Conservation (phyloP, 1,140 invertebrate genomes). For the Lethrus apterus region DNA sequence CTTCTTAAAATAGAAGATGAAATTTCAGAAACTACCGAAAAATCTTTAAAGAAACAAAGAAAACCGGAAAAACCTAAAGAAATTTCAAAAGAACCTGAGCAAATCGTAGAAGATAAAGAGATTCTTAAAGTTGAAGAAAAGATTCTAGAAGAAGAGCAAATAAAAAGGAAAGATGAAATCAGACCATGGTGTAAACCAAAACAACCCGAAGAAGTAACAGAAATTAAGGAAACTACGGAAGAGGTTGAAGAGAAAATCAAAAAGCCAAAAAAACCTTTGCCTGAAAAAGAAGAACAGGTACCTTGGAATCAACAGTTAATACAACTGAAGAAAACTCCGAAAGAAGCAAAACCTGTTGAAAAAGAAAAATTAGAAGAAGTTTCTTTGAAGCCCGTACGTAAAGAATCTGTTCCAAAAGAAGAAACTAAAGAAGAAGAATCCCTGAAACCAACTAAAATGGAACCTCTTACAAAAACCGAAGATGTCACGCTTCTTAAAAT, state of each 20-base stretch:
- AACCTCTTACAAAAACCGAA: not conserved
- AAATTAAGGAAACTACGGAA: constrained; percentile 13
- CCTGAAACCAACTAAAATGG: constrained; percentile 28
- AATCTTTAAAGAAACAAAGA: constrained; percentile 7
- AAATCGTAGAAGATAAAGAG: constrained; percentile 35
- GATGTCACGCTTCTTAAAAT: not conserved
- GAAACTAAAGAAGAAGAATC: constrained; percentile 33
- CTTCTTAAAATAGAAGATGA: constrained; percentile 11
- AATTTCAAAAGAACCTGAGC: constrained; percentile 20
- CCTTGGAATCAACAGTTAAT: constrained; percentile 47
- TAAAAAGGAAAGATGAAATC: constrained; percentile 31
- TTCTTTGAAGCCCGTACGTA: constrained; percentile 39
- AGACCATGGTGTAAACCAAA: constrained; percentile 22
- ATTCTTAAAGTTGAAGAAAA: constrained; percentile 29
- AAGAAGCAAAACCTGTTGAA: constrained; percentile 34
- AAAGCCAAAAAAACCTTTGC: constrained; percentile 25
- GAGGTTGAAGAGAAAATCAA: constrained; percentile 29
- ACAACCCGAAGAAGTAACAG: constrained; percentile 20
- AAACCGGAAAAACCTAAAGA: constrained; percentile 25
- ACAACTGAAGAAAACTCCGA: constrained; percentile 41
- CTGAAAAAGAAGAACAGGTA: constrained; percentile 4
- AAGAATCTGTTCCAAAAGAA: constrained; percentile 31
- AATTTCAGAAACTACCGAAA: constrained; percentile 12
- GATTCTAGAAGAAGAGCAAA: constrained; percentile 19
- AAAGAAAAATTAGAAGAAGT: constrained; percentile 43